Percentiles rank a stretch among this genome's conserved stretches.
These are phyloP conservation scores for Sandelia bainsii DNA, from an alignment of 2,797 vertebrate genomes.

Conservation along the genomic window DNA sequence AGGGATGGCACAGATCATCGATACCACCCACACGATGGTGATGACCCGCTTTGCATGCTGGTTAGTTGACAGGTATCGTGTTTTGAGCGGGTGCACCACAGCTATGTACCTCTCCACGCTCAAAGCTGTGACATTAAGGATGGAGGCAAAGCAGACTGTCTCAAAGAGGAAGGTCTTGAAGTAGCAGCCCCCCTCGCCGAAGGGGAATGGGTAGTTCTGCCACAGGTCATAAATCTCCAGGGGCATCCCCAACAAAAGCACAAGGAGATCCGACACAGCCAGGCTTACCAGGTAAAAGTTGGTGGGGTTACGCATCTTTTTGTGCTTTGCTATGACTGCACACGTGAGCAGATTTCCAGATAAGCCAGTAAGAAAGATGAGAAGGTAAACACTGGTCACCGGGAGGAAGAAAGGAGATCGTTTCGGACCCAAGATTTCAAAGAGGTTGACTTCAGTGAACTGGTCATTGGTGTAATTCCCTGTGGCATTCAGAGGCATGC, in stretches of 20 bases:
- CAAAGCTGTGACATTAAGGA: slow-evolving; percentile 86
- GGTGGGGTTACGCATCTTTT: slow-evolving; percentile 86
- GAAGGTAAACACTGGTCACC: slow-evolving; percentile 79
- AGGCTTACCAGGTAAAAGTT: slow-evolving; percentile 87
- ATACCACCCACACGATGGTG: slow-evolving; percentile 75
- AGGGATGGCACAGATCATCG: slow-evolving; percentile 83
- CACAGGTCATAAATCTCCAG: slow-evolving; percentile 87
- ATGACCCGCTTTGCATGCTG: slow-evolving; percentile 84
- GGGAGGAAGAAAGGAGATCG: slow-evolving; percentile 84
- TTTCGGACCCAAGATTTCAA: slow-evolving; percentile 82
- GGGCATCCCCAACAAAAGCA: slow-evolving; percentile 87
- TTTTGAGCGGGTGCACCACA: slow-evolving; percentile 85
- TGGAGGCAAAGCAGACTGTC: slow-evolving; percentile 86
- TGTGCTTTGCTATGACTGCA: slow-evolving; percentile 83
- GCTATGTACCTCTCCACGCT: slow-evolving; percentile 87
- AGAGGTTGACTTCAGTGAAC: slow-evolving; percentile 74
- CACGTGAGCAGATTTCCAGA: slow-evolving; percentile 86
- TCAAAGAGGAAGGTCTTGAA: slow-evolving; percentile 88
- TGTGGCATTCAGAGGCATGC: slow-evolving; percentile 59
- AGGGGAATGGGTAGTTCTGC: slow-evolving; percentile 88
- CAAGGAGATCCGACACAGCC: slow-evolving; percentile 83
- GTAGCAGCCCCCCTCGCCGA: slow-evolving; percentile 83
- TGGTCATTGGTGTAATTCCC: slow-evolving; percentile 64
- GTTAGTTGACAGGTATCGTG: slow-evolving; percentile 83
- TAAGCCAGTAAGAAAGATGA: slow-evolving; percentile 84